These are phyloP conservation scores for Sycobia sp. DNA, from an alignment of 1,140 invertebrate genomes.

Conservation along the genomic window DNA sequence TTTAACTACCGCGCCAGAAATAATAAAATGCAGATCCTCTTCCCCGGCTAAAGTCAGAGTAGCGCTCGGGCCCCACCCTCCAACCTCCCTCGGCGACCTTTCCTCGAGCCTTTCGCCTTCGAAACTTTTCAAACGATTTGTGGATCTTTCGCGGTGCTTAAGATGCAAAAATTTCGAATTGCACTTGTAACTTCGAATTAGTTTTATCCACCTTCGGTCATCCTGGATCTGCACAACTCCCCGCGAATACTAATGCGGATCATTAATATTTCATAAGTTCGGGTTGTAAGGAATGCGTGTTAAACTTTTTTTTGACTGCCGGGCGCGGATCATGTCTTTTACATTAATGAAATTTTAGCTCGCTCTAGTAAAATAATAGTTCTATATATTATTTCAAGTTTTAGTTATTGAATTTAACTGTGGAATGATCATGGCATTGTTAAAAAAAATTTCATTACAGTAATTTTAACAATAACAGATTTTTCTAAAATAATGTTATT, in stretches of 20 bases:
- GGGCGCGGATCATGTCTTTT: too few relatives aligned
- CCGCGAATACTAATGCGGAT: constrained; percentile 18
- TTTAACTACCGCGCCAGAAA: constrained; percentile 52
- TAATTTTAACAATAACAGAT: too few relatives aligned
- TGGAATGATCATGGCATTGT: too few relatives aligned
- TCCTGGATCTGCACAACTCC: background rate
- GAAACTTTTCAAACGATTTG: constrained; percentile 34
- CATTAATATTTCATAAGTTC: constrained; percentile 20
- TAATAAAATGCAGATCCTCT: constrained; percentile 56
- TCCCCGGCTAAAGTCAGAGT: constrained; percentile 4
- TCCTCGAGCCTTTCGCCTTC: constrained; percentile 1
- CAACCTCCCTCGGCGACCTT: constrained; percentile 15
- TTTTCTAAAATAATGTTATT: too few relatives aligned
- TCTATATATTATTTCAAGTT: too few relatives aligned
- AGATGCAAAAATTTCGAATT: constrained; percentile 29
- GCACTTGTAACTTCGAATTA: constrained; percentile 29
- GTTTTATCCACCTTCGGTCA: constrained; percentile 20
- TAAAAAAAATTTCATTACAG: too few relatives aligned
- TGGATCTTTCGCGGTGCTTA: constrained; percentile 27
- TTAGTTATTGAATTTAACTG: too few relatives aligned
- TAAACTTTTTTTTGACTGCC: too few relatives aligned
- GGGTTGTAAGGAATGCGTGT: background rate
- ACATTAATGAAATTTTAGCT: too few relatives aligned
- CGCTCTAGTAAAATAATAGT: too few relatives aligned
- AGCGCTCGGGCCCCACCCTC: too few relatives aligned